Evolutionary conservation across 2,888 invertebrate species (phyloP).

Genomic region (Beris morrisii): DNA sequence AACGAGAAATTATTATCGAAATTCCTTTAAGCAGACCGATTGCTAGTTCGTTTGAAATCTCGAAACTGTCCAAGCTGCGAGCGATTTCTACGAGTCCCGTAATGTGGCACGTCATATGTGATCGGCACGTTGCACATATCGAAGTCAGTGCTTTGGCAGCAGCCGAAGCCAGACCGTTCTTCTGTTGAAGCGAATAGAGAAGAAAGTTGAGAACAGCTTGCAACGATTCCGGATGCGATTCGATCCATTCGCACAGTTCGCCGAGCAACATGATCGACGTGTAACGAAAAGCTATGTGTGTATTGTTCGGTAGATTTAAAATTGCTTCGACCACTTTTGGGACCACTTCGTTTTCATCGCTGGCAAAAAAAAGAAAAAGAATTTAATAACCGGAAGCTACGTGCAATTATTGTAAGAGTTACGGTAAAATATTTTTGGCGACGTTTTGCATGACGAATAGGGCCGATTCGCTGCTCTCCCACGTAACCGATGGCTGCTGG

Average conservation of each 20-base stretch:
- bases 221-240: conserved; percentile 78
- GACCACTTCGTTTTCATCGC: conserved; percentile 88
- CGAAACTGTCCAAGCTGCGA: conserved; percentile 70
- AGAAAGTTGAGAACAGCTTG: conserved; percentile 82
- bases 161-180: conserved; percentile 70
- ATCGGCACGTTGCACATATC: conserved; percentile 80
- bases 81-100: conserved; percentile 73
- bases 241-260: conserved; percentile 94
- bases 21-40: conserved; percentile 74
- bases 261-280: conserved; percentile 87
- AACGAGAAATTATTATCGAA: conserved; percentile 58
- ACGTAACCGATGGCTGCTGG: conserved; percentile 71
- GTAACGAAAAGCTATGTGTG: conserved; percentile 84
- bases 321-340: conserved; percentile 93
- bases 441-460: conserved; percentile 94
- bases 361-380: conserved; percentile 50
- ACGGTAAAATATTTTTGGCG: conserved; percentile 94
- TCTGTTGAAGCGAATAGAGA: conserved; percentile 70
- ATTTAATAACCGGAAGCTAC: conserved; percentile 20
- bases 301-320: conserved; percentile 76
- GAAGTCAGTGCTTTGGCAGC: conserved; percentile 84
- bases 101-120: conserved; percentile 76
- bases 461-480: conserved; percentile 94
- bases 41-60: conserved; percentile 73
- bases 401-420: conserved; percentile 54